Evolutionary conservation across 2,113 vertebrate species (phyloP), one percentile per base, ranked within the genome.

Genomic region (Gymnarchus niloticus): DNA sequence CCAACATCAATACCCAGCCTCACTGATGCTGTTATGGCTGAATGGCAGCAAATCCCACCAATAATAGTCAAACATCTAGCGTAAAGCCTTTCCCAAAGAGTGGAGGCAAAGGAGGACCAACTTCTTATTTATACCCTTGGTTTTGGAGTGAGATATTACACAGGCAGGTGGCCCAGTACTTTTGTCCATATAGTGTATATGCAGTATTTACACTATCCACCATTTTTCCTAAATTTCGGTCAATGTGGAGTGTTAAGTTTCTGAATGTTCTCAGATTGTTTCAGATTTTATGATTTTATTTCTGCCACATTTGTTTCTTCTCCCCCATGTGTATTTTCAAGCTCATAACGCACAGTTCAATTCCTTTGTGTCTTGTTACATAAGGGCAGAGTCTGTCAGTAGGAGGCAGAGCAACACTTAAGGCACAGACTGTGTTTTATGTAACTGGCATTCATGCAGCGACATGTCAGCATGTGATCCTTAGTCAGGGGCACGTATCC

Each of bases 311-410:
- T 17, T 19, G 33, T 17, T 37, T 33, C 41, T 37, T 69, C 41
- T 69, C 41, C 37, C 14, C 65, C 65, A 3, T 73, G 59, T 65
- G 65, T 73, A 17, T 73, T 73, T 73, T 14, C 65, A 73, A 1
- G 0, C 65, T 73, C 5, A 0, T 37, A 19, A 73, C 41, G 41
- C 28, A n/a, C n/a, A 25, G 57, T 49, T 61, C 37, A 48, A 1
- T 84, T n/a, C 41, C 44, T 73, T n/a, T 65, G 49, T 73, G 28
- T 37, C 61, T 77, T 56, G n/a, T 85, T 77, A 54, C 49, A 69
- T 77, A 41, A 44, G 84, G 25, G 49, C 17, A 3, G 28, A 56
- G 51, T 52, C 14, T 56, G 25, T 56, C 25, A 85, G 51, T 3
- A 21, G 12, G 73, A 3, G 17, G 1, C 44, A 21, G 23, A 56